Evolutionary conservation across 2,113 vertebrate genomes (phyloP).

Genomic region (Eudyptes chrysolophus): DNA sequence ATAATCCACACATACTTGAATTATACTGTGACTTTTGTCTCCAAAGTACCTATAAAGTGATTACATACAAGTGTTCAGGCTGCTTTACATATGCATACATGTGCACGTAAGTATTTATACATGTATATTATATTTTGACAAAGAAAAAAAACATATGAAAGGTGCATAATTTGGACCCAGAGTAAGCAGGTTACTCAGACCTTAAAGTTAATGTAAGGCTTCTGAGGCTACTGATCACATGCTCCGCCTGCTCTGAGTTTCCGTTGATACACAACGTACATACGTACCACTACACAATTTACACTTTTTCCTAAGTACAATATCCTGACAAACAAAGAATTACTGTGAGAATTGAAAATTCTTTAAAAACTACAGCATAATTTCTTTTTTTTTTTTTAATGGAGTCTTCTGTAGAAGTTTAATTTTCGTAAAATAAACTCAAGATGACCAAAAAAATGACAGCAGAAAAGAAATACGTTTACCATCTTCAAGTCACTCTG

Average conservation of each 20-base stretch:
- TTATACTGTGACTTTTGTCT: background rate
- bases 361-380: background rate
- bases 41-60: background rate
- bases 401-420: background rate
- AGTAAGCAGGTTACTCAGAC: background rate
- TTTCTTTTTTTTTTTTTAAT: background rate
- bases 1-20: background rate
- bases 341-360: background rate
- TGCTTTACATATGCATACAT: background rate
- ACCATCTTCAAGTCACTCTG: background rate
- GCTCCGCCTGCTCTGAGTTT: background rate
- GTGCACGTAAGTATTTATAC: background rate
- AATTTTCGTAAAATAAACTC: conserved; percentile 11
- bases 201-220: background rate
- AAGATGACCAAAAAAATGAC: background rate
- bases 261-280: background rate
- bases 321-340: background rate
- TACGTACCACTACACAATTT: background rate
- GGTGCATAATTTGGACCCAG: background rate
- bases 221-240: background rate
- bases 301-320: background rate
- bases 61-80: background rate
- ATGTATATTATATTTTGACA: background rate
- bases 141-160: background rate
- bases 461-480: conserved; percentile 34